phyloP scores from a whole-genome alignment of 1,140 invertebrate genomes.

The Ruditapes philippinarum region DNA sequence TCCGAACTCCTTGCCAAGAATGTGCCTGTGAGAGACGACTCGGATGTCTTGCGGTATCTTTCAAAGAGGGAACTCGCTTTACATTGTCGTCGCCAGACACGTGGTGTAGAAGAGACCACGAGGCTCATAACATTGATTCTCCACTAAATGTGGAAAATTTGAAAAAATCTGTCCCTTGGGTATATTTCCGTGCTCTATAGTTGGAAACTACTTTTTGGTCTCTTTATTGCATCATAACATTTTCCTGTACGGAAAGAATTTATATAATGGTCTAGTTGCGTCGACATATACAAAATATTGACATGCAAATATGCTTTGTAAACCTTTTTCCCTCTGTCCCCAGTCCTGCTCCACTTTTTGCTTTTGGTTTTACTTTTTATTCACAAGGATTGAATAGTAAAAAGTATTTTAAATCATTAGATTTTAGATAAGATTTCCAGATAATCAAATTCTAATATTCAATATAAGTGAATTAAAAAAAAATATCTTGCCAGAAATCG shows the following conservation, averaged over 20 bases:
- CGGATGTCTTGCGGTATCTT: constrained; percentile 47
- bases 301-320: too few relatives aligned
- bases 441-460: background rate
- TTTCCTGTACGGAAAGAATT: too few relatives aligned
- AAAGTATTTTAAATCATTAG: too few relatives aligned
- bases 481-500: background rate
- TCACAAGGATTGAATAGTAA: too few relatives aligned
- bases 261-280: too few relatives aligned
- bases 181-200: background rate
- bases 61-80: constrained; percentile 56
- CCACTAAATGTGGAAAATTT: background rate
- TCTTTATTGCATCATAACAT: too few relatives aligned
- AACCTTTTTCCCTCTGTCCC: too few relatives aligned
- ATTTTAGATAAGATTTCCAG: too few relatives aligned
- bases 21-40: too few relatives aligned
- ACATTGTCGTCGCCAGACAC: constrained; percentile 70
- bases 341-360: background rate
- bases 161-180: background rate
- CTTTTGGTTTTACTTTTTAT: too few relatives aligned
- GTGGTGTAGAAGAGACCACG: constrained; percentile 59
- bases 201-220: background rate
- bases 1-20: too few relatives aligned
- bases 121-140: constrained; percentile 45
- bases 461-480: background rate
- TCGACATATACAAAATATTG: too few relatives aligned